A percentile compares a stretch with the other conserved stretches of the same genome.
These are phyloP conservation scores for Alouatta caraya DNA, from an alignment of 2,797 vertebrate genomes.

Conservation along the genomic window DNA sequence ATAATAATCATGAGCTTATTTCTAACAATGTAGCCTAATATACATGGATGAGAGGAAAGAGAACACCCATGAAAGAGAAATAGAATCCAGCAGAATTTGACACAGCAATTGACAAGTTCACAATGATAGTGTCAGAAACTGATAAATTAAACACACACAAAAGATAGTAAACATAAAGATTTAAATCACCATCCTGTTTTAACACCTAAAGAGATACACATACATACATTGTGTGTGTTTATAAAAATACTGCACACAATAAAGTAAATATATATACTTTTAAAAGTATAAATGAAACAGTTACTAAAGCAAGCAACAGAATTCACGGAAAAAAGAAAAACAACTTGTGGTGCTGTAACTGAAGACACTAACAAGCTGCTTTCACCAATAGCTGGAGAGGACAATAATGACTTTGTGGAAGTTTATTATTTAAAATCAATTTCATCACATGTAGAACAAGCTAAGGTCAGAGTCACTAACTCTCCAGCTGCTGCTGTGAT, in stretches of 20 bases:
- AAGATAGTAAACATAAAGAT: neutral
- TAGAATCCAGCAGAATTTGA: neutral
- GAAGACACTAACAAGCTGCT: neutral
- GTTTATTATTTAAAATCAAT: neutral
- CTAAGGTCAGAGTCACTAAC: neutral
- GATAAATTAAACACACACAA: neutral
- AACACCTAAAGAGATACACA: neutral
- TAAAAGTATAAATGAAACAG: neutral
- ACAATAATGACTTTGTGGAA: neutral
- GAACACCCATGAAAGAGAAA: neutral
- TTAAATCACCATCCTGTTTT: neutral
- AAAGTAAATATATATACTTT: neutral
- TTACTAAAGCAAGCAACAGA: neutral
- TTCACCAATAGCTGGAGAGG: neutral
- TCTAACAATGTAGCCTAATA: neutral
- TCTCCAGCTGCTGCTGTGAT: neutral
- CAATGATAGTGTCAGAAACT: neutral
- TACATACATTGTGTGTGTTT: neutral
- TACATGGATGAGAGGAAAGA: neutral
- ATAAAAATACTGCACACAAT: neutral
- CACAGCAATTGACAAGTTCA: neutral
- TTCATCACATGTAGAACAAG: neutral
- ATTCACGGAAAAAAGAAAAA: neutral
- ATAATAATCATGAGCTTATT: neutral
- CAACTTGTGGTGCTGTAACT: neutral